Evolutionary conservation across 2,113 vertebrate species (phyloP).

Genomic region (Sturnus vulgaris): DNA sequence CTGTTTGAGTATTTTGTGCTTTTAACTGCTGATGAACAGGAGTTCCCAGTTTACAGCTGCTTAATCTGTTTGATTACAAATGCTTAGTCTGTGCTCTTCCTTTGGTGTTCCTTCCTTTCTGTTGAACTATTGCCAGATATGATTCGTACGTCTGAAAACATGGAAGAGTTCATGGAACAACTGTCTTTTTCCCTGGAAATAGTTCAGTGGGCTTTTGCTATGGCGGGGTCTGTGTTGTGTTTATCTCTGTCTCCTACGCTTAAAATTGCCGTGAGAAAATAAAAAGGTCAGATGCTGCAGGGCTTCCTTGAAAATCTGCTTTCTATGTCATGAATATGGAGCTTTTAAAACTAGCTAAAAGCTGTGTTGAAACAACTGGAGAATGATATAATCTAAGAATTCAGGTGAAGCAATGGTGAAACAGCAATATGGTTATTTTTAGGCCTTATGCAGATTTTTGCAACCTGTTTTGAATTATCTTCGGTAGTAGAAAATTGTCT

Average conservation of each 20-base stretch:
- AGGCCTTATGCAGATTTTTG: background rate
- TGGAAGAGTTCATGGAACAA: conserved; percentile 13
- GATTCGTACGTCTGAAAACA: background rate
- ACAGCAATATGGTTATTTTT: background rate
- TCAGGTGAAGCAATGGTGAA: background rate
- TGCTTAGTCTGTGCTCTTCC: background rate
- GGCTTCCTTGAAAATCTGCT: background rate
- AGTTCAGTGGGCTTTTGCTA: background rate
- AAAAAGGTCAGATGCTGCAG: background rate
- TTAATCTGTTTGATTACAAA: background rate
- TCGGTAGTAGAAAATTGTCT: background rate
- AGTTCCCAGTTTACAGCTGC: background rate
- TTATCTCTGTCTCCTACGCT: background rate
- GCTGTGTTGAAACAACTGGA: background rate
- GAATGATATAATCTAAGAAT: background rate
- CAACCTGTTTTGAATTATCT: conserved; percentile 7
- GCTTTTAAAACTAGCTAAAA: conserved; percentile 1
- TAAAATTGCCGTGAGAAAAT: background rate
- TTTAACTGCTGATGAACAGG: background rate
- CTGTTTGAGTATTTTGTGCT: background rate
- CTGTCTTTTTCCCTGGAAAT: conserved; percentile 15
- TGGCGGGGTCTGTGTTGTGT: background rate
- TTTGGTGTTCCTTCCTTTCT: background rate
- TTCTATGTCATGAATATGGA: background rate
- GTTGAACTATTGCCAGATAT: background rate